Evolutionary conservation across 2,888 invertebrate species (phyloP), one percentile per base, ranked within the genome.

Genomic region (Nemotelus nigrinus): DNA sequence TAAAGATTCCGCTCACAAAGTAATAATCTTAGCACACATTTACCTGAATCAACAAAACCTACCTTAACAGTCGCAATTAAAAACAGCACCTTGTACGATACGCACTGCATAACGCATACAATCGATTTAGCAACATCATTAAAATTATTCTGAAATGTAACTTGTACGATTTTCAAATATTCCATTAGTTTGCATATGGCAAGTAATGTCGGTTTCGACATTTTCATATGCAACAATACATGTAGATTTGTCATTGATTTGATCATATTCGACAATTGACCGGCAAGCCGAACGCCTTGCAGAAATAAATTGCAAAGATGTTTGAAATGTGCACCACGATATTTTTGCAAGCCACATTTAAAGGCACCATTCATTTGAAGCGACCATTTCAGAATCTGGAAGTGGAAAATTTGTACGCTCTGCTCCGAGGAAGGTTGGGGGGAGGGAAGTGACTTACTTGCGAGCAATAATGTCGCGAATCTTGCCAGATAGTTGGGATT

Each of bases 111-210:
- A 65, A 95, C 91, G 85, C 95, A 92, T 82, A 92, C 91, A 76
- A 93, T 89, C 8, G 93, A 91, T 83, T 93, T 92, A 41, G 93
- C 90, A 74, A 97, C 90, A 80, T 91, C 89, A 80, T 92, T 89
- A 68, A 91, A 89, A 84, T 95, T 91, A 57, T 92, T 88, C 76
- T 91, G 90, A 82, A 94, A 93, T 10, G 90, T 91, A 80, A 91
- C 89, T 83, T 93, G 92, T 80, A 97, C 89, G 48, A 92, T 90
- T 88, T 96, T 95, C 55, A 96, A 87, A 79, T 95, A 89, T 86
- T 97, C 96, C 77, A 96, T 89, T 44, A 96, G 89, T 83, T 93
- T 92, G 87, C 96, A 96, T 71, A 97, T 88, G 2, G 91, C 89
- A 80, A 93, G 88, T 8, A 96, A 90, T 57, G 92, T 91, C 53